These are phyloP conservation scores for Drosophila repletoides DNA, from an alignment of 1,140 invertebrate genomes.

Conservation along the genomic window DNA sequence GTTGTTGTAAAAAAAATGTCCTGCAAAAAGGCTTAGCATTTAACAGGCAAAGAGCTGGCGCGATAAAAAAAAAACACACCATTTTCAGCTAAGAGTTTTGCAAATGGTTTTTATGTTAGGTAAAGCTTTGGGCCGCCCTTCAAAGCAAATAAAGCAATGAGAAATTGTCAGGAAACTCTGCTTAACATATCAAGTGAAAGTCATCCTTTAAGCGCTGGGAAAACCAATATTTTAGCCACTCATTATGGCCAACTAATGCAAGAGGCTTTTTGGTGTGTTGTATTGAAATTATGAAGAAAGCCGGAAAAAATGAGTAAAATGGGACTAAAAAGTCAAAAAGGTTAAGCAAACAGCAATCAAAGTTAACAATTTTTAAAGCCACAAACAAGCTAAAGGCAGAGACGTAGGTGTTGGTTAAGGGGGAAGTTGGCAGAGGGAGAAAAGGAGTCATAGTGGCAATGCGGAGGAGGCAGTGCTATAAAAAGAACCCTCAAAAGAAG, in stretches of 20 bases:
- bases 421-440: no score
- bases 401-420: no score
- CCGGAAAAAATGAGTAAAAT: background rate
- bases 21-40: conserved; percentile 55
- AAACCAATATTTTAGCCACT: conserved; percentile 1
- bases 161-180: conserved; percentile 3
- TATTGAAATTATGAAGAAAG: conserved; percentile 30
- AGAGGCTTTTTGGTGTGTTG: conserved; percentile 1
- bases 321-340: no score
- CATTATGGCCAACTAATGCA: conserved; percentile 20
- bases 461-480: background rate
- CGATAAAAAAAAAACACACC: conserved; percentile 37
- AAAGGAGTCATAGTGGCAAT: no score
- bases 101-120: conserved; percentile 39
- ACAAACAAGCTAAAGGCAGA: background rate
- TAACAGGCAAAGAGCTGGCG: conserved; percentile 47
- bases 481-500: conserved; percentile 37
- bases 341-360: conserved; percentile 38
- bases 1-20: conserved; percentile 12
- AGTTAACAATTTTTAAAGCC: conserved; percentile 30
- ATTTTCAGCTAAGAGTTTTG: conserved; percentile 27
- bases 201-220: conserved; percentile 2
- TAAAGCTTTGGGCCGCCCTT: background rate
- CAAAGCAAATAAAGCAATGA: conserved; percentile 2
- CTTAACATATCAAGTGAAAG: conserved; percentile 4